A percentile compares a stretch with the other conserved stretches of the same genome.
Conservation (phyloP, 2,113 vertebrate genomes). For the human (Homo sapiens) region DNA sequence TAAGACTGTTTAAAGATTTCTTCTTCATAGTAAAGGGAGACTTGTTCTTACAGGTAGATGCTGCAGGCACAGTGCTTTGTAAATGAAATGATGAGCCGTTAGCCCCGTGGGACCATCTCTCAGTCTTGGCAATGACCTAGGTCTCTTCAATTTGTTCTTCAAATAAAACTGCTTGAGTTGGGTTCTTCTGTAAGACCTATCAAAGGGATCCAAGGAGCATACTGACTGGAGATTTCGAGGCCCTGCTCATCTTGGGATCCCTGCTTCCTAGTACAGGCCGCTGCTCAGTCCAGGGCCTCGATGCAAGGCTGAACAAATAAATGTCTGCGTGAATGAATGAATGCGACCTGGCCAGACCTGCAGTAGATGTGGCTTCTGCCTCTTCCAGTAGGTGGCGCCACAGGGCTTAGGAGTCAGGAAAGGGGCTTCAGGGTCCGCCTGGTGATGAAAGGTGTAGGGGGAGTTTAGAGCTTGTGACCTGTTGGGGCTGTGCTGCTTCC, state of each 20-base stretch:
- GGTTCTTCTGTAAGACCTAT: background rate
- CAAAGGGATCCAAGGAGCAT: background rate
- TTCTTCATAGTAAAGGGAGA: background rate
- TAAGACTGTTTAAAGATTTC: background rate
- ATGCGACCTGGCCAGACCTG: background rate
- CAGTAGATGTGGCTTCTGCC: slow-evolving; percentile 57
- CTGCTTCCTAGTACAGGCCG: background rate
- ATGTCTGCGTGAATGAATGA: background rate
- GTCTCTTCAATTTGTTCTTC: background rate
- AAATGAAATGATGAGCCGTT: background rate
- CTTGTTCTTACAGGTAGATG: background rate
- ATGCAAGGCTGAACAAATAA: background rate
- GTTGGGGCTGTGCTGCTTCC: background rate
- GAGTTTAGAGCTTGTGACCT: background rate
- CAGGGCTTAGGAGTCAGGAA: slow-evolving; percentile 66
- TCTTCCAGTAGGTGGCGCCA: slow-evolving; percentile 74
- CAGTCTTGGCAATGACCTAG: background rate
- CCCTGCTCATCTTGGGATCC: background rate
- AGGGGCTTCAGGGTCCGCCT: slow-evolving; percentile 4
- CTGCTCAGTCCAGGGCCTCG: background rate
- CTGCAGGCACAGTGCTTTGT: background rate
- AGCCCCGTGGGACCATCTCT: background rate
- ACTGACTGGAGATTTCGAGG: background rate
- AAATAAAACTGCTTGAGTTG: background rate
- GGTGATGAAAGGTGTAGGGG: background rate